phyloP scores from a whole-genome alignment of 2,797 vertebrate species.

The Serranus cabrilla region DNA sequence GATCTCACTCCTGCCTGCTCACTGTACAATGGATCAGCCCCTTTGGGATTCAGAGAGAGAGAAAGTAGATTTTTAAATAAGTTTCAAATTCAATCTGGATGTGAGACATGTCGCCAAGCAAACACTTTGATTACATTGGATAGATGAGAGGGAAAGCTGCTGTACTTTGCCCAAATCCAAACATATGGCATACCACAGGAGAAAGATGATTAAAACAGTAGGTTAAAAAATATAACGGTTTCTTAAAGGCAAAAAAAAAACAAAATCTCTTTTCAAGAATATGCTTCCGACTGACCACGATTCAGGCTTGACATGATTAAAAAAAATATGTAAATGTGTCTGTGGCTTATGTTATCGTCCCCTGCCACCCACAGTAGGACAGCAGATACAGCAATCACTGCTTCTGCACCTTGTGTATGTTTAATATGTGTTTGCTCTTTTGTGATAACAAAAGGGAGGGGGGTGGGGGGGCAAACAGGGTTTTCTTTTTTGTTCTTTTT shows the following conservation, averaged over 20 bases:
- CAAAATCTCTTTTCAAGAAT: conserved; percentile 52
- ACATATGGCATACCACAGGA: conserved; percentile 15
- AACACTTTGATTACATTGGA: conserved; percentile 19
- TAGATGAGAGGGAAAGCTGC: conserved; percentile 14
- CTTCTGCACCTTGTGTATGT: conserved; percentile 76
- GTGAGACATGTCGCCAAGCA: conserved; percentile 16
- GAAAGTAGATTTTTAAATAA: conserved; percentile 32
- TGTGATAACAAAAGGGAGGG: conserved; percentile 71
- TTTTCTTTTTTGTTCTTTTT: conserved; percentile 44
- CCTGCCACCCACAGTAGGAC: conserved; percentile 78
- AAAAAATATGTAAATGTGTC: conserved; percentile 79
- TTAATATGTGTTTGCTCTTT: conserved; percentile 77
- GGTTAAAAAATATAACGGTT: conserved; percentile 18
- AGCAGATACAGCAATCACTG: conserved; percentile 79
- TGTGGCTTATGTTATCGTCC: conserved; percentile 76
- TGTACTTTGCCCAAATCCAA: conserved; percentile 24
- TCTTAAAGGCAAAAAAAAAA: conserved; percentile 25
- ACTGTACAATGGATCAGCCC: conserved; percentile 49
- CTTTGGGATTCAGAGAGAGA: conserved; percentile 25
- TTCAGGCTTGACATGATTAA: conserved; percentile 74
- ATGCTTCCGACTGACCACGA: conserved; percentile 62
- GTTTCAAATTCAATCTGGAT: conserved; percentile 24
- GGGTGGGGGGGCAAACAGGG: conserved; percentile 41
- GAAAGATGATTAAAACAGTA: conserved; percentile 23
- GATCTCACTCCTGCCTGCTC: conserved; percentile 46